phyloP scores from a whole-genome alignment of 2,888 invertebrate genomes.

The Temnothorax rugatulus region DNA sequence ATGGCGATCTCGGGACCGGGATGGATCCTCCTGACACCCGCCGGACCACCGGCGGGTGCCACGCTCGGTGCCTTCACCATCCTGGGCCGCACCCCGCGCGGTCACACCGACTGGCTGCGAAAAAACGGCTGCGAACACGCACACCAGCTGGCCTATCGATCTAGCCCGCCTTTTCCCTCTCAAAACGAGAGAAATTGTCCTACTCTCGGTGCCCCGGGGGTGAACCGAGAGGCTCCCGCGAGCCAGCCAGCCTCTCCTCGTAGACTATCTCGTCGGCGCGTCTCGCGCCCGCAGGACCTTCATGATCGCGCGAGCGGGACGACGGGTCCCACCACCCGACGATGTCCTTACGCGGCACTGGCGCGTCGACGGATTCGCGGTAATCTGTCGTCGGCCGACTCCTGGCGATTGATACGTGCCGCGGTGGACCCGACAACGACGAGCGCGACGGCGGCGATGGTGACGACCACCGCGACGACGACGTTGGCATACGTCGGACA shows the following conservation, averaged over 20 bases:
- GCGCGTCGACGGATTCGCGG: constrained; percentile 16
- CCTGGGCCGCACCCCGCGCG: constrained; percentile 77
- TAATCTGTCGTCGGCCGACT: constrained; percentile 22
- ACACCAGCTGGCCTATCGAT: constrained; percentile 77
- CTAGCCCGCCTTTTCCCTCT: constrained; percentile 65
- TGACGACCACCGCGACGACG: constrained; percentile 38
- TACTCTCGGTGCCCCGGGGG: constrained; percentile 33
- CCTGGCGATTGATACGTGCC: constrained; percentile 31
- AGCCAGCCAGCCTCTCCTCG: constrained; percentile 60
- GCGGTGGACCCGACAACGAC: constrained; percentile 31
- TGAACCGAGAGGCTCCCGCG: constrained; percentile 27
- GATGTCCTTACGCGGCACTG: constrained; percentile 30
- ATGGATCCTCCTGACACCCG: constrained; percentile 72
- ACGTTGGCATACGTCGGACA: constrained; percentile 44
- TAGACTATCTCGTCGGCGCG: constrained; percentile 69
- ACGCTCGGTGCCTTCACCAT: constrained; percentile 81
- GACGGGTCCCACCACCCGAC: constrained; percentile 53
- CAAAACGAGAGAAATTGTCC: constrained; percentile 48
- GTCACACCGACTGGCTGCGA: constrained; percentile 28
- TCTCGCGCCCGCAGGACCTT: constrained; percentile 54
- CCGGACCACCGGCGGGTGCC: constrained; percentile 69
- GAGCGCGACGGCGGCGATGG: constrained; percentile 34
- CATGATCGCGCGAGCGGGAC: constrained; percentile 57
- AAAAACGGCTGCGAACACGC: constrained; percentile 56
- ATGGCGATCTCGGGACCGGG: constrained; percentile 81